phyloP scores from a whole-genome alignment of 2,113 vertebrate genomes.

The Nymphicus hollandicus region DNA sequence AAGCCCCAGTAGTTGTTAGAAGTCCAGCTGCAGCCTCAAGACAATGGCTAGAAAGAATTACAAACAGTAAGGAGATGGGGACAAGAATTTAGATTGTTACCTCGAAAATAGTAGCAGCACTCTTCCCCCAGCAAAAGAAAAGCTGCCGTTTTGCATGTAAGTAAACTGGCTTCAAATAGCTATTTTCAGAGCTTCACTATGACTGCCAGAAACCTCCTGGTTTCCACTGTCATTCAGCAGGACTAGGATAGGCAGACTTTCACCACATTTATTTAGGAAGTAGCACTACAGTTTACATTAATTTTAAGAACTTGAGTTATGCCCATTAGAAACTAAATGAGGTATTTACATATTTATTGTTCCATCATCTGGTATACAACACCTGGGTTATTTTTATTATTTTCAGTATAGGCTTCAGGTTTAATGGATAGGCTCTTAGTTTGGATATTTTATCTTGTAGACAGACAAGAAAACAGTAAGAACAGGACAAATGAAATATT shows the following conservation, averaged over 20 bases:
- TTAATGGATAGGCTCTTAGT: not conserved
- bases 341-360: not conserved
- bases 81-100: not conserved
- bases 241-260: not conserved
- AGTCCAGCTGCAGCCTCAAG: not conserved
- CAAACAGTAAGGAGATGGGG: not conserved
- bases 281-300: conserved; percentile 32
- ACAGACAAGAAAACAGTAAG: conserved; percentile 19
- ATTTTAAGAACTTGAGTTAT: conserved; percentile 1
- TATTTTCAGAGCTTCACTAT: not conserved
- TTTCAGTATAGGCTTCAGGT: not conserved
- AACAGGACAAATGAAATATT: conserved; percentile 38
- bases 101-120: not conserved
- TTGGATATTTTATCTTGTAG: not conserved
- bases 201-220: not conserved
- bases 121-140: not conserved
- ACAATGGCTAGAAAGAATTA: not conserved
- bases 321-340: not conserved
- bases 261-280: conserved; percentile 42
- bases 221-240: not conserved
- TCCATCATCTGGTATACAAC: not conserved
- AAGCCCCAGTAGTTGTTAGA: not conserved
- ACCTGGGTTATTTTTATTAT: not conserved
- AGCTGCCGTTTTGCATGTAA: not conserved
- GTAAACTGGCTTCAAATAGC: not conserved